Evolutionary conservation across 2,797 vertebrate species (phyloP), one percentile per base, ranked within the genome.

Genomic region (Sebastiscus tertius): DNA sequence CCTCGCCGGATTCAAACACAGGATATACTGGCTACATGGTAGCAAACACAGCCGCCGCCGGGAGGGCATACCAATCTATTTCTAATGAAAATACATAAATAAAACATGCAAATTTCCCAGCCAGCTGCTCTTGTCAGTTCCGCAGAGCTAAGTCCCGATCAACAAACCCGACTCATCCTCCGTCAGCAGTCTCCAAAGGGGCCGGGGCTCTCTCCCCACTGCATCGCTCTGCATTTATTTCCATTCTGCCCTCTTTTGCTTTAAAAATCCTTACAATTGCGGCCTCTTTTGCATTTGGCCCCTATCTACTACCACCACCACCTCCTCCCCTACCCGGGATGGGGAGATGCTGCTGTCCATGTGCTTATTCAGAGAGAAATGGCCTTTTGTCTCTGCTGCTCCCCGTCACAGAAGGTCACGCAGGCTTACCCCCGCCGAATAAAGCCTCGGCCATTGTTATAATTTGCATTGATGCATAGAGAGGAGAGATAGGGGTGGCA

Each of bases 391-490:
- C 93, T 95, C 89, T 89, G 87, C 89, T 89, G 91, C 91, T 94
- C 87, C 87, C 90, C 91, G 93, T 94, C 93, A 95, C 92, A 92
- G 92, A 93, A 94, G 95, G 95, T 95, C 95, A 95, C 92, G 90
- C 95, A 95, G 94, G 94, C 95, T 95, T 95, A 95, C 91, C 95
- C 94, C 88, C 71, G 77, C 70, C 83, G 85, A 93, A 94, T 92
- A 95, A 95, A 95, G 92, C 93, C 93, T 79, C 80, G 94, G 92
- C 94, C 94, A 94, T 94, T 96, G 94, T 95, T 96, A 93, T 93
- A 95, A 96, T 96, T 95, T 96, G 95, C 94, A 95, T 95, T 95
- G 95, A 96, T 96, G 95, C 95, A 95, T 95, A 94, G 92, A 92
- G 84, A 85, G 84, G 81, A 66, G 82, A 82, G 84, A 89, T 87